These are phyloP conservation scores for Tyria jacobaeae DNA, from an alignment of 2,888 invertebrate genomes.

Conservation along the genomic window DNA sequence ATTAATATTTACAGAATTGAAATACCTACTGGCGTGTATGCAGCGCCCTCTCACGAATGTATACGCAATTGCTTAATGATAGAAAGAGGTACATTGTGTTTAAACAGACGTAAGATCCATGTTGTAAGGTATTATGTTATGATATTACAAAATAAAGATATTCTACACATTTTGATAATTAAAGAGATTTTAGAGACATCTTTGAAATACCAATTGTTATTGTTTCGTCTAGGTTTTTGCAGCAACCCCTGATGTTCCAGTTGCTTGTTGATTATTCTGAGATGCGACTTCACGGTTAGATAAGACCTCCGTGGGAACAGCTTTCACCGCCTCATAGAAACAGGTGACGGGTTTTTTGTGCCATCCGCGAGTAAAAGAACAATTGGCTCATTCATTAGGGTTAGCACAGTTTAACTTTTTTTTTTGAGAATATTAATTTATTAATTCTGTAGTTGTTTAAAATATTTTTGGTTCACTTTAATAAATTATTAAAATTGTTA, in stretches of 20 bases:
- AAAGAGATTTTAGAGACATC: neutral
- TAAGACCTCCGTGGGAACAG: constrained; percentile 65
- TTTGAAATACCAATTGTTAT: neutral
- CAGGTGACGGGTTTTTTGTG: constrained; percentile 57
- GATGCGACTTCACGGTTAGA: constrained; percentile 58
- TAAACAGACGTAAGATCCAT: neutral
- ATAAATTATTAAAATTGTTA: too few species aligned
- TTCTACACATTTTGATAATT: neutral
- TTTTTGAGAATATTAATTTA: neutral
- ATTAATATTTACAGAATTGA: too few species aligned
- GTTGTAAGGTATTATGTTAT: neutral
- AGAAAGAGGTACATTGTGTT: neutral
- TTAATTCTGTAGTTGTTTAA: neutral
- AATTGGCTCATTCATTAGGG: constrained; percentile 41
- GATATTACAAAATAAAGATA: constrained; percentile 1
- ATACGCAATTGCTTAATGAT: neutral
- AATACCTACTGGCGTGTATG: too few species aligned
- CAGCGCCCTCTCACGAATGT: neutral
- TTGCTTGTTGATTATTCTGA: constrained; percentile 17
- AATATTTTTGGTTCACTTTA: too few species aligned
- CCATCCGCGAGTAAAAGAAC: constrained; percentile 48
- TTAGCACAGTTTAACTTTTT: constrained; percentile 19
- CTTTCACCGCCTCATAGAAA: constrained; percentile 53
- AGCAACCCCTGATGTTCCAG: constrained; percentile 21
- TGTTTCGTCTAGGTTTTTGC: neutral